Evolutionary conservation across 2,888 invertebrate species (phyloP).

Genomic region (Barypeithes pellucidus): DNA sequence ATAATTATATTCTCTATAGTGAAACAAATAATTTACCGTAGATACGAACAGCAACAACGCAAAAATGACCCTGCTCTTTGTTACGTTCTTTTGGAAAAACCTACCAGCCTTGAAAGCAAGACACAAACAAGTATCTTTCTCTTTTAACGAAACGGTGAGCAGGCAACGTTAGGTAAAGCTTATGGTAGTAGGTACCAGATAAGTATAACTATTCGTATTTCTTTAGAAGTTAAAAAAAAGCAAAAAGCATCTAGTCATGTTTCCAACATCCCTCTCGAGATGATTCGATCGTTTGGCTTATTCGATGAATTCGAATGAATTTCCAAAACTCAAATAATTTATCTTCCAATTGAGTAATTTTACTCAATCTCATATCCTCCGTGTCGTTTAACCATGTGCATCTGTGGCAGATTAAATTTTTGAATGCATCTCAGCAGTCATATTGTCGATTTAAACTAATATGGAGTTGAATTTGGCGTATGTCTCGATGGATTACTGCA

Average conservation of each 20-base stretch:
- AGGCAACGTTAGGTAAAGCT: neutral
- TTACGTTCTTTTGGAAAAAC: conserved; percentile 62
- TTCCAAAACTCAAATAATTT: too few relatives aligned
- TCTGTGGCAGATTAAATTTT: too few relatives aligned
- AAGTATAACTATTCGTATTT: neutral
- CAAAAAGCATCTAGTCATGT: neutral
- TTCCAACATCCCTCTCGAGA: too few relatives aligned
- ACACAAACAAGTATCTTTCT: conserved; percentile 47
- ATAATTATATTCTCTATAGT: neutral
- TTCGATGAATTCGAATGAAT: too few relatives aligned
- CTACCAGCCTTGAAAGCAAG: conserved; percentile 54
- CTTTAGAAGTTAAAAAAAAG: neutral
- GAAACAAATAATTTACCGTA: conserved; percentile 7
- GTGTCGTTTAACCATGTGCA: too few relatives aligned
- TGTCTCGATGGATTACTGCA: too few relatives aligned
- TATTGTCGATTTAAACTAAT: too few relatives aligned
- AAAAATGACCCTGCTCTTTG: conserved; percentile 2
- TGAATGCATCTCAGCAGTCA: too few relatives aligned
- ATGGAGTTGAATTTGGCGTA: too few relatives aligned
- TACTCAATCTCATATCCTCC: too few relatives aligned
- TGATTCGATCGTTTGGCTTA: too few relatives aligned
- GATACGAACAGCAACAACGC: neutral
- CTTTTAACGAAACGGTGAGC: conserved; percentile 28
- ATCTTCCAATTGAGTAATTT: too few relatives aligned
- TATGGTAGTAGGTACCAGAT: neutral